Percentiles rank a stretch among this genome's conserved stretches.
phyloP scores from a whole-genome alignment of 92 coral and sea anemone genomes.

The Metridium senile region DNA sequence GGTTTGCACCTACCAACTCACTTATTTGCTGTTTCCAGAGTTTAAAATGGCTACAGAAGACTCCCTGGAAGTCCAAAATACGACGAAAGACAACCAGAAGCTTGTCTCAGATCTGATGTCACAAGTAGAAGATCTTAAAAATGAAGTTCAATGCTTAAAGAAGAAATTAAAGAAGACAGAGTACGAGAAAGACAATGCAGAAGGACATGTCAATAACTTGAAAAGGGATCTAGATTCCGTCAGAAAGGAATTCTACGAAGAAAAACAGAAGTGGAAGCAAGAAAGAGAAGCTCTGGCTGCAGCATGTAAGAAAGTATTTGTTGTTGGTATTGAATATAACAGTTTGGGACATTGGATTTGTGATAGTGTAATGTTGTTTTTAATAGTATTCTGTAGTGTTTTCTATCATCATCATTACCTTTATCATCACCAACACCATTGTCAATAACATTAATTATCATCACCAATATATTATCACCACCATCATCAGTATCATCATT shows the following conservation, averaged over 20 bases:
- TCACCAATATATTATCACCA: no score
- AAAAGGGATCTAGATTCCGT: slow-evolving; percentile 77
- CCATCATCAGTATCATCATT: no score
- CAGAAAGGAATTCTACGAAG: slow-evolving; percentile 77
- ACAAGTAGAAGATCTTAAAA: slow-evolving; percentile 51
- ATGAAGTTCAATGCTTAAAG: slow-evolving; percentile 61
- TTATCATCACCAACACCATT: no score
- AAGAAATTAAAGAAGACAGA: slow-evolving; percentile 85
- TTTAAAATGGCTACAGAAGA: slow-evolving; percentile 13
- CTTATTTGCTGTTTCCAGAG: slow-evolving; percentile 48
- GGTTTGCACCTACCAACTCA: background rate
- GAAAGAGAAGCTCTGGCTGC: slow-evolving; percentile 20
- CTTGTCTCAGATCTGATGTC: slow-evolving; percentile 43
- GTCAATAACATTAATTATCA: no score
- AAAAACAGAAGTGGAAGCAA: slow-evolving; percentile 60
- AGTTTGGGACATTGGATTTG: background rate
- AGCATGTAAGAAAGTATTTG: slow-evolving; percentile 28
- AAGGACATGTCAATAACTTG: slow-evolving; percentile 70
- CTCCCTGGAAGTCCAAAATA: slow-evolving; percentile 1
- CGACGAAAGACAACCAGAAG: slow-evolving; percentile 14
- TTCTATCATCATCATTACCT: background rate
- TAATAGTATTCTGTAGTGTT: background rate
- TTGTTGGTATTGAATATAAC: background rate
- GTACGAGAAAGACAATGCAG: slow-evolving; percentile 87
- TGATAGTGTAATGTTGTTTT: background rate